phyloP scores from a whole-genome alignment of 2,888 invertebrate species.

The Sminthurinus aureus region DNA sequence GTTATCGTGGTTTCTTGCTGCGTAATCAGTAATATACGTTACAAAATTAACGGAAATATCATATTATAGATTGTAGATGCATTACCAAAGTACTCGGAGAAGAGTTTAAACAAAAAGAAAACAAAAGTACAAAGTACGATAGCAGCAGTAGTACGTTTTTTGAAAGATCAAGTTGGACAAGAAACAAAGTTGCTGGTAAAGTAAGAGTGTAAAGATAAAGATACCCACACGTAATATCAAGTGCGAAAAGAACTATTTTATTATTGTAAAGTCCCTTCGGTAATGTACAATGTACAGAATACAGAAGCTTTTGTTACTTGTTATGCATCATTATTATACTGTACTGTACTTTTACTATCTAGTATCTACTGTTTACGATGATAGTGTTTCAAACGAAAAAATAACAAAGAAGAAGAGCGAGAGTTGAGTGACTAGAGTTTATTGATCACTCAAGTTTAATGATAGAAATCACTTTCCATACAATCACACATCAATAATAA shows the following conservation, averaged over 20 bases:
- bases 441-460: conserved; percentile 27
- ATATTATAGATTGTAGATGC: too few species aligned
- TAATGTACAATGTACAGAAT: too few species aligned
- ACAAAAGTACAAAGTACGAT: neutral
- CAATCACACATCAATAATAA: neutral
- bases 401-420: neutral
- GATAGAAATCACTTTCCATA: conserved; percentile 25
- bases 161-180: neutral
- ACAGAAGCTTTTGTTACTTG: too few species aligned
- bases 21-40: neutral
- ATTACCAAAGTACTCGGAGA: neutral
- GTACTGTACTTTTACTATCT: too few species aligned
- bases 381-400: neutral
- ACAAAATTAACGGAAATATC: neutral
- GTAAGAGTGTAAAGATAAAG: too few species aligned
- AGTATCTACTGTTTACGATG: too few species aligned
- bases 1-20: neutral
- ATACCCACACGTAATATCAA: neutral
- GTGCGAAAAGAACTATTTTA: neutral
- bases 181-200: too few species aligned
- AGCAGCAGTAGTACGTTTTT: neutral
- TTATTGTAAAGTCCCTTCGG: neutral
- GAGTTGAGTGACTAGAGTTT: neutral
- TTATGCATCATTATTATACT: too few species aligned
- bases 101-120: neutral